phyloP scores from a whole-genome alignment of 1,140 invertebrate species.

The Steinernema khuongi region DNA sequence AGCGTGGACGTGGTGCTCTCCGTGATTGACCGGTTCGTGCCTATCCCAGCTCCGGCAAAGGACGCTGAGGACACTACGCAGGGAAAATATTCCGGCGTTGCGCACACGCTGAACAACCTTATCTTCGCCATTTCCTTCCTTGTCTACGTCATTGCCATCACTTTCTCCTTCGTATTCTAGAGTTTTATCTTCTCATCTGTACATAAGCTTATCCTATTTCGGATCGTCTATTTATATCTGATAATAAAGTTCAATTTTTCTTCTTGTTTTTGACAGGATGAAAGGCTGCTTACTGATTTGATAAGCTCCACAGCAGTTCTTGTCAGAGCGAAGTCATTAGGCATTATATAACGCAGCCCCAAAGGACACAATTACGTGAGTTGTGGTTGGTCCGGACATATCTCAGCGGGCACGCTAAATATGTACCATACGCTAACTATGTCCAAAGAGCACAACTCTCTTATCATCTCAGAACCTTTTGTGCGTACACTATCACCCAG shows the following conservation, averaged over 20 bases:
- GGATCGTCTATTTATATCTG: neutral
- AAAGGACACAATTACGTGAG: too few relatives aligned
- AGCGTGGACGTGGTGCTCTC: conserved; percentile 26
- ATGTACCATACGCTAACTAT: too few relatives aligned
- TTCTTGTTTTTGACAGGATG: too few relatives aligned
- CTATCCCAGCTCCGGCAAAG: conserved; percentile 24
- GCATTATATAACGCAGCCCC: too few relatives aligned
- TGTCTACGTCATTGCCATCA: conserved; percentile 43
- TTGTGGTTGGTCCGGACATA: too few relatives aligned
- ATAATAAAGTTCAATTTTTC: conserved; percentile 15
- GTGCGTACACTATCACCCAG: too few relatives aligned
- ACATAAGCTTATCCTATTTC: neutral
- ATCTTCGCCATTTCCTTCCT: conserved; percentile 39
- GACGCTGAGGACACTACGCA: conserved; percentile 6
- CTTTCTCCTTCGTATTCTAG: conserved; percentile 46
- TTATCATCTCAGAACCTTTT: too few relatives aligned
- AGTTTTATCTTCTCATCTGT: neutral
- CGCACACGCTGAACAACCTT: conserved; percentile 44
- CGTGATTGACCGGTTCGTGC: conserved; percentile 30
- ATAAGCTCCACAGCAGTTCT: too few relatives aligned
- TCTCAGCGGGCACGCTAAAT: too few relatives aligned
- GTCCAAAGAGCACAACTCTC: too few relatives aligned
- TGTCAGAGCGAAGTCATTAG: too few relatives aligned
- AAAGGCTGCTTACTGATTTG: too few relatives aligned
- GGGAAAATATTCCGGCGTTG: conserved; percentile 35